Percentiles rank a stretch among this genome's conserved stretches.
Conservation (phyloP, 2,888 invertebrate species). For the Megamerina dolium region DNA sequence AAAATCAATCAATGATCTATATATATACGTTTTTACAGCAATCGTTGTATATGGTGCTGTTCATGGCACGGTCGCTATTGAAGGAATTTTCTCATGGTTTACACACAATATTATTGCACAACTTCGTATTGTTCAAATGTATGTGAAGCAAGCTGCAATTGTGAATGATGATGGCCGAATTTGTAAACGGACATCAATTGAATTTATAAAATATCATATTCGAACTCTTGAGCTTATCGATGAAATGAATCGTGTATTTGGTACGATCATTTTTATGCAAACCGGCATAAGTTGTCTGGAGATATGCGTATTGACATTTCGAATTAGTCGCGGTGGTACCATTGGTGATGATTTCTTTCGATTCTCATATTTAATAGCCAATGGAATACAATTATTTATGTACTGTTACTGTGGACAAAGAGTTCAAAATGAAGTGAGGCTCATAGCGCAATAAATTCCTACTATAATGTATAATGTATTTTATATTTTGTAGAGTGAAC, state of each 20-base stretch:
- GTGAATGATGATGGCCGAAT: too few species aligned
- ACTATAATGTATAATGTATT: too few species aligned
- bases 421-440: constrained; percentile 18
- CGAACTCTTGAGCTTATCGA: too few species aligned
- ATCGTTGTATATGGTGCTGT: too few species aligned
- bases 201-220: constrained; percentile 15
- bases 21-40: constrained; percentile 12
- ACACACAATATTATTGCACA: constrained; percentile 17
- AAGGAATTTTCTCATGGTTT: constrained; percentile 19
- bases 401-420: constrained; percentile 21
- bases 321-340: constrained; percentile 12
- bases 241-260: constrained; percentile 15
- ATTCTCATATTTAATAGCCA: constrained; percentile 10
- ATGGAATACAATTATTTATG: constrained; percentile 17
- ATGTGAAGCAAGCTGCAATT: too few species aligned
- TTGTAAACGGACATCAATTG: constrained; percentile 1
- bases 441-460: too few species aligned
- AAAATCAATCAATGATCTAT: too few species aligned
- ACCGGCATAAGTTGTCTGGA: constrained; percentile 14
- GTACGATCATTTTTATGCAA: constrained; percentile 17
- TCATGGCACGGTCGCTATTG: constrained; percentile 14
- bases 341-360: constrained; percentile 10
- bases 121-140: too few species aligned
- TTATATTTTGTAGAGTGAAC: constrained; percentile 11
- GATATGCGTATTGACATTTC: constrained; percentile 17